Evolutionary conservation across 37 sponge, comb jelly and placozoan genomes (phyloP), one percentile per base, ranked within the genome.

Genomic region (Haliclona indistincta): DNA sequence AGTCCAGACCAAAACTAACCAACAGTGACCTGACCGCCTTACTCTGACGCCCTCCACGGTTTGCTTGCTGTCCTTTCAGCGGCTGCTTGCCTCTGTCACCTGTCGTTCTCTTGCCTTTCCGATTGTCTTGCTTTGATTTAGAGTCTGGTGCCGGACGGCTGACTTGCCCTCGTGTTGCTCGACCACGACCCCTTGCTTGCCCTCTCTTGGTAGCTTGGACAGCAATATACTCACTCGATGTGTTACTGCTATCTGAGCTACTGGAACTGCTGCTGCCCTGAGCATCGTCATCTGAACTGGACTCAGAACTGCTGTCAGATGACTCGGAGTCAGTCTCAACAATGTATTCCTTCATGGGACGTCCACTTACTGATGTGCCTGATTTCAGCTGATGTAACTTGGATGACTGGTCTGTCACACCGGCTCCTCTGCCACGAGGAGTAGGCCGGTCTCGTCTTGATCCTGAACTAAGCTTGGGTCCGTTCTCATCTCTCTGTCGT

Each of bases 281-380:
- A 71, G 80, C 28, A 15, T 70, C 68, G 17, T 45, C 42, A 22
- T 56, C 42, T 0, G 76, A 68, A 26, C 68, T 74, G 67, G 83
- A 68, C 26, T 62, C 67, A 34, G 83, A 81, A 45, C 72, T 71
- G 47, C 62, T 58, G 37, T 79, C 68, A 23, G 67, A 28, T 19
- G 81, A 81, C 8, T 74, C 83, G 4, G 76, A 74, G 39, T 74
- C 74, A 10, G 75, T 83, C 52, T 83, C 83, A 33, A 83, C 75
- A 25, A 83, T 76, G 58, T 67, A 83, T 70, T 83, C 83, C 51
- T 83, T 83, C 70, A 83, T 55, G 4, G 83, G 82, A 37, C 55
- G 54, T 25, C 6, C 33, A 1, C 43, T 20, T 28, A 68, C 5
- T 15, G 61, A 66, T n/a, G n/a, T n/a, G n/a, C n/a, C n/a, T 2